These are phyloP conservation scores for Knipowitschia caucasica DNA, from an alignment of 2,797 vertebrate species.

Conservation along the genomic window DNA sequence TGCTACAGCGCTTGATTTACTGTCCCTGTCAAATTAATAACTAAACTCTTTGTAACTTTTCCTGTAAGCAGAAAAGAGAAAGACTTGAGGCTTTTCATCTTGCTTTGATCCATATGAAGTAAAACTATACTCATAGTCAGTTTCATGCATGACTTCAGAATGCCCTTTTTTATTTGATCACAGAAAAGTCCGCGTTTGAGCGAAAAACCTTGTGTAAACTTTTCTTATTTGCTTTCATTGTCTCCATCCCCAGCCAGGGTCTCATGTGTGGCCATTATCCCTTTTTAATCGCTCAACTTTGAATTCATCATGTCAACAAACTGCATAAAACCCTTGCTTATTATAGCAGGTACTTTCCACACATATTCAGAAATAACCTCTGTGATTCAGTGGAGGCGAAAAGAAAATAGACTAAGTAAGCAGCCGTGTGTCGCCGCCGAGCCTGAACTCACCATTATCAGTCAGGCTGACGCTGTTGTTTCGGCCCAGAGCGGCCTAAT, in stretches of 20 bases:
- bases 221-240: conserved; percentile 23
- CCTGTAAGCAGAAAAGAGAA: no score
- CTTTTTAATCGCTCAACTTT: conserved; percentile 54
- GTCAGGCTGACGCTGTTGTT: conserved; percentile 52
- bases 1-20: no score
- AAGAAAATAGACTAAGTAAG: conserved; percentile 61
- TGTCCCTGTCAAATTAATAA: no score
- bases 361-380: conserved; percentile 70
- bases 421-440: conserved; percentile 45
- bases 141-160: neutral
- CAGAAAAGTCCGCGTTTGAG: conserved; percentile 1
- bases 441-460: conserved; percentile 37
- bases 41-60: no score
- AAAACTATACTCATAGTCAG: neutral
- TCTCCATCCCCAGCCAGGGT: conserved; percentile 39
- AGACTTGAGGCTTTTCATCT: neutral
- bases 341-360: conserved; percentile 76
- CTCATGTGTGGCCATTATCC: conserved; percentile 63
- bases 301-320: conserved; percentile 67
- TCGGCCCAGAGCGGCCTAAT: conserved; percentile 51
- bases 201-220: conserved; percentile 1
- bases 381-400: conserved; percentile 59
- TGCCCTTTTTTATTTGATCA: conserved; percentile 20
- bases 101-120: neutral
- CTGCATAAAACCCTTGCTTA: conserved; percentile 58